Evolutionary conservation across 2,113 vertebrate genomes (phyloP).

Genomic region (Psammodynastes pulverulentus): DNA sequence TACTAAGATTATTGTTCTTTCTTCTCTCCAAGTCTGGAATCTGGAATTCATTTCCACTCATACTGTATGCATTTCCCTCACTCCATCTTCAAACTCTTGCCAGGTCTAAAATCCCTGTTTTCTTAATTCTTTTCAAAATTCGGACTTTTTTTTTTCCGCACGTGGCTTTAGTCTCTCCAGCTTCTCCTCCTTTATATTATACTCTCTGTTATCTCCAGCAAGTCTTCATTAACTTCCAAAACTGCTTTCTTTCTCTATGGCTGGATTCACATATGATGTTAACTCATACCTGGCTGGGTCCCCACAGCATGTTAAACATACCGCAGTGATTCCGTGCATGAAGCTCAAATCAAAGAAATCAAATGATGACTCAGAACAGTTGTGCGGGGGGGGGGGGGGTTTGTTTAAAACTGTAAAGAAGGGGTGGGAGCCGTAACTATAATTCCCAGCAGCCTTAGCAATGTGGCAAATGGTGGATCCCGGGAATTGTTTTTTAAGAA

Average conservation of each 20-base stretch:
- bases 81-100: neutral
- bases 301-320: neutral
- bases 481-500: neutral
- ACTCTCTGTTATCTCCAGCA: neutral
- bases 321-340: neutral
- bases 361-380: neutral
- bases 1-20: neutral
- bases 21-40: neutral
- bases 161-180: neutral
- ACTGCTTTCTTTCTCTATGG: neutral
- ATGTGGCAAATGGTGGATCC: neutral
- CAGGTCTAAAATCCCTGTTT: neutral
- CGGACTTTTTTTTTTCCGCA: neutral
- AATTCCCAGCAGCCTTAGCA: neutral
- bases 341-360: neutral
- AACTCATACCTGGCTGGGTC: neutral
- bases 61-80: neutral
- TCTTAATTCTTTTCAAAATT: neutral
- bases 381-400: neutral
- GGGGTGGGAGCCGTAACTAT: neutral
- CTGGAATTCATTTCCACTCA: neutral
- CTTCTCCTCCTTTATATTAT: neutral
- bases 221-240: neutral
- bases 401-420: neutral
- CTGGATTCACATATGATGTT: neutral